Percentiles rank a stretch among this genome's conserved stretches.
phyloP scores from a whole-genome alignment of 1,140 invertebrate species.

The Panagrolaimus sp. region DNA sequence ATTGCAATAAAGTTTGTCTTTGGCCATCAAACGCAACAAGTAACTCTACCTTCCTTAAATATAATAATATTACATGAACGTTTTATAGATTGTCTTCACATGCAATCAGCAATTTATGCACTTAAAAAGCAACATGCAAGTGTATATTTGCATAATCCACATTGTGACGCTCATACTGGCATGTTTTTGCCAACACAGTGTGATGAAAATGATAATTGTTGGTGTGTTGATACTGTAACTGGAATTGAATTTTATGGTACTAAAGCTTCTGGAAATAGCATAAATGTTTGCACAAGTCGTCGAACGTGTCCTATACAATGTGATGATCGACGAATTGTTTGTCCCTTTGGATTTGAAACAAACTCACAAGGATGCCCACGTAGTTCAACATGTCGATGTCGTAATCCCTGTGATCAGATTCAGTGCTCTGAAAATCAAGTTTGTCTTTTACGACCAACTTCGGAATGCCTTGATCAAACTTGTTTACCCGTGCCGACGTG shows the following conservation, averaged over 20 bases:
- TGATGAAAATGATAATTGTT: constrained; percentile 36
- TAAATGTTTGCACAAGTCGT: constrained; percentile 17
- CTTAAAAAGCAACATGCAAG: background rate
- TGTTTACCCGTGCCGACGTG: constrained; percentile 46
- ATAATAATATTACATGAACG: background rate
- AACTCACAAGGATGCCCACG: constrained; percentile 46
- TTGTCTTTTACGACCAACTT: constrained; percentile 32
- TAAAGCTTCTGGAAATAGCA: constrained; percentile 20
- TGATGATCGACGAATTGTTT: constrained; percentile 20
- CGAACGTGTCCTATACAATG: constrained; percentile 35
- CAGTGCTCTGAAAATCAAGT: constrained; percentile 35
- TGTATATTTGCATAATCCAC: background rate
- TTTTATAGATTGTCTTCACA: background rate
- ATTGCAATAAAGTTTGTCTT: constrained; percentile 17
- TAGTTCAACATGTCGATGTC: constrained; percentile 42
- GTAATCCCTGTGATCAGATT: constrained; percentile 46
- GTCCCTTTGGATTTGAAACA: constrained; percentile 45
- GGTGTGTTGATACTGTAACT: constrained; percentile 37
- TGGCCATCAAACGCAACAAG: constrained; percentile 16
- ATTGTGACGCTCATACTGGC: background rate
- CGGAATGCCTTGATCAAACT: constrained; percentile 14
- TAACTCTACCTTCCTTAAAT: background rate
- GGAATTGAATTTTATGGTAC: constrained; percentile 41
- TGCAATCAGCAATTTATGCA: background rate
- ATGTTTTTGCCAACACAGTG: constrained; percentile 31